These are phyloP conservation scores for Diacarnus erythraeanus DNA, from an alignment of 37 sponge, comb jelly and placozoan species.

Conservation along the genomic window DNA sequence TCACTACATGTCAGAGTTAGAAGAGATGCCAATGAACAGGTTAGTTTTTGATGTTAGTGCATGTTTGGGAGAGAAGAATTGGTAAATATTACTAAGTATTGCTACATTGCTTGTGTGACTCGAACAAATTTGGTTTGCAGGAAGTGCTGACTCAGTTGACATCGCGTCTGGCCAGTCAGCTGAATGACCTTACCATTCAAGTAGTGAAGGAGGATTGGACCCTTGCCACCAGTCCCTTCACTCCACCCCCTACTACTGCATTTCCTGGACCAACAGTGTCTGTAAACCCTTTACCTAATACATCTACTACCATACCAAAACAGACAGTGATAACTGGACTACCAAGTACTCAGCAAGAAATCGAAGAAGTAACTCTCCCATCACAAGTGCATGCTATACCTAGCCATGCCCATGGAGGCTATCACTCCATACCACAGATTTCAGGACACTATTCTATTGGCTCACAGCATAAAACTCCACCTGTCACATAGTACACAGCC, in stretches of 20 bases:
- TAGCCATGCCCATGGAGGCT: background rate
- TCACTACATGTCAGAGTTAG: constrained; percentile 86
- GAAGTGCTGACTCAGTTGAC: constrained; percentile 81
- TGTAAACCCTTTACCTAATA: background rate
- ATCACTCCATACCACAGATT: background rate
- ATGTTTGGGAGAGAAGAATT: no score
- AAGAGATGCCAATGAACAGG: constrained; percentile 90
- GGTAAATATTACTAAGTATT: background rate
- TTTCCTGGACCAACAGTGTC: background rate
- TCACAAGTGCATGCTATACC: background rate
- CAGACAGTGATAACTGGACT: background rate
- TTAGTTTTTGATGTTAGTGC: constrained; percentile 4
- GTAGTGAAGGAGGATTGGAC: constrained; percentile 89
- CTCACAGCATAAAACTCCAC: no score
- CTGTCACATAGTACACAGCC: no score
- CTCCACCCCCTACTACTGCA: background rate
- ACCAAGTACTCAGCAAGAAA: background rate
- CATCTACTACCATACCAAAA: background rate
- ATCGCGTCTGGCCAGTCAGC: constrained; percentile 62
- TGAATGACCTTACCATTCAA: constrained; percentile 87
- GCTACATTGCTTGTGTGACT: background rate
- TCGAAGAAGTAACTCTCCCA: background rate
- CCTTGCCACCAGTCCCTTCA: constrained; percentile 29
- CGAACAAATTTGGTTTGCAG: constrained; percentile 12
- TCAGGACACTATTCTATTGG: background rate